Evolutionary conservation across 2,888 invertebrate genomes (phyloP).

Genomic region (Andrena flavipes): DNA sequence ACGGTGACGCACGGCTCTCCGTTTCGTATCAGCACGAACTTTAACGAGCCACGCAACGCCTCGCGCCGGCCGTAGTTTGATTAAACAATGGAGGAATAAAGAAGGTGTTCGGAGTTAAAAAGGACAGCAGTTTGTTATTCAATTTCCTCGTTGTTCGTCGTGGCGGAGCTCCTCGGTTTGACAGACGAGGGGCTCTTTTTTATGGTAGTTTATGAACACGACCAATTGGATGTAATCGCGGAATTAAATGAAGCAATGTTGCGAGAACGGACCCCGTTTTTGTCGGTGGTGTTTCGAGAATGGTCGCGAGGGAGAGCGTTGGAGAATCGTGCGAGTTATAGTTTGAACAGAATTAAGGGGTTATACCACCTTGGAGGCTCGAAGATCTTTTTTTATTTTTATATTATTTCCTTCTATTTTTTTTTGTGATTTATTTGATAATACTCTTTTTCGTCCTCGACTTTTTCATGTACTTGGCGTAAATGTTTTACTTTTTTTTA

Average conservation of each 20-base stretch:
- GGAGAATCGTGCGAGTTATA: background rate
- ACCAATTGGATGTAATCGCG: conserved; percentile 15
- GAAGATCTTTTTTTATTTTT: too few relatives aligned
- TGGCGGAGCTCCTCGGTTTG: background rate
- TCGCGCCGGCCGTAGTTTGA: background rate
- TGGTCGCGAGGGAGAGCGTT: background rate
- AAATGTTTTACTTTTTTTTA: too few relatives aligned
- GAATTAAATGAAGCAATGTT: conserved; percentile 10
- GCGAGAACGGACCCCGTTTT: background rate
- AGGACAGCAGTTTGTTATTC: background rate
- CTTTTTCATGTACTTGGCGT: too few relatives aligned
- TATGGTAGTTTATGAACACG: conserved; percentile 34
- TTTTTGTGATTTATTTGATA: too few relatives aligned
- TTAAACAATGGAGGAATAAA: conserved; percentile 25
- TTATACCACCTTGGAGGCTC: too few relatives aligned
- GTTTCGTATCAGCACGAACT: background rate
- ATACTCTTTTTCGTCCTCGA: too few relatives aligned
- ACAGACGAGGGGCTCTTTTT: background rate
- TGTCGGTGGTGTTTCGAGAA: background rate
- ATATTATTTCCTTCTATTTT: too few relatives aligned
- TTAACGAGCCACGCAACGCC: conserved; percentile 19
- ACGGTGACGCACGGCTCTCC: background rate
- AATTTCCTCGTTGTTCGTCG: conserved; percentile 30
- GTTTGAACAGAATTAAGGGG: too few relatives aligned
- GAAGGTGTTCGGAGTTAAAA: background rate